These are phyloP conservation scores for Eristalis arbustorum DNA, from an alignment of 2,888 invertebrate species.

Conservation along the genomic window DNA sequence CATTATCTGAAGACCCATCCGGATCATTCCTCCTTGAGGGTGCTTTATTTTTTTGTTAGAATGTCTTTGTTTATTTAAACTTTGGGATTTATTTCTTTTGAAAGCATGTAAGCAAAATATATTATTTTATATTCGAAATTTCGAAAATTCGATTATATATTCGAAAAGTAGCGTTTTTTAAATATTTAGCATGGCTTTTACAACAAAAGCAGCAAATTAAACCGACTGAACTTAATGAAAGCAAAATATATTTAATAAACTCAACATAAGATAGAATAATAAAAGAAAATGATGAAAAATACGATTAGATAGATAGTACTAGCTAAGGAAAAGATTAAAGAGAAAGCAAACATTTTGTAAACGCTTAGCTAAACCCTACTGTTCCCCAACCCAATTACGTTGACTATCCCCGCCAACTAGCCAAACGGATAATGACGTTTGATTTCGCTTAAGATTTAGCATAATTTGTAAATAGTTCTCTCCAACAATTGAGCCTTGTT, in stretches of 20 bases:
- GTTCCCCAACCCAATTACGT: conserved; percentile 9
- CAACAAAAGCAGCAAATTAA: conserved; percentile 34
- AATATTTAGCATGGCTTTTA: conserved; percentile 17
- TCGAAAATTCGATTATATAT: background rate
- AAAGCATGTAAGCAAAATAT: background rate
- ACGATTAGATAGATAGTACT: conserved; percentile 60
- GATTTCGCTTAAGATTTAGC: conserved; percentile 50
- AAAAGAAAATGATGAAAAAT: conserved; percentile 20
- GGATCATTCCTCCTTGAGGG: background rate
- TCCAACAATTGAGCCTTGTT: background rate
- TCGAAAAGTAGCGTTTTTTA: background rate
- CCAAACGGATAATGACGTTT: background rate
- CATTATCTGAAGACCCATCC: too few relatives aligned
- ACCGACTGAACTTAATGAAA: conserved; percentile 57
- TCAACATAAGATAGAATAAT: conserved; percentile 11
- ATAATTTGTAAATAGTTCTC: conserved; percentile 58
- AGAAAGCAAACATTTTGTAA: conserved; percentile 12
- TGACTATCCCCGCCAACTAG: background rate
- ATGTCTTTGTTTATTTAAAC: background rate
- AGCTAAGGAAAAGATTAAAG: conserved; percentile 21
- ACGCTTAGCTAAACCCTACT: conserved; percentile 45
- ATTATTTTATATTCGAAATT: background rate
- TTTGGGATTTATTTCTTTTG: background rate
- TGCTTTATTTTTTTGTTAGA: background rate
- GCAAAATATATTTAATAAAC: background rate